Conservation (phyloP, 2,888 invertebrate species). For the Cataglyphis albicans region DNA sequence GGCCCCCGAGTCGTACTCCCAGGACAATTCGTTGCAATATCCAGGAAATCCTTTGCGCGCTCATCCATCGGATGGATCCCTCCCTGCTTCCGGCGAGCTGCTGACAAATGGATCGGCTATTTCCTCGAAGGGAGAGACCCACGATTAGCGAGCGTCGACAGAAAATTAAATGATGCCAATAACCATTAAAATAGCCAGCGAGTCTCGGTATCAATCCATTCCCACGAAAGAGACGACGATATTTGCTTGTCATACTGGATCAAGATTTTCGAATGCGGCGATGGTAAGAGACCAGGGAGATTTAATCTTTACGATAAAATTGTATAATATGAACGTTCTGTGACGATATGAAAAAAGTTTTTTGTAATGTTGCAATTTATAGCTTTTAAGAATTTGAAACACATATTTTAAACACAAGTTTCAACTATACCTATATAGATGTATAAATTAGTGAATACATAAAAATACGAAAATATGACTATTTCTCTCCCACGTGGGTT, state of each 20-base stretch:
- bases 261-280: not conserved
- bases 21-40: constrained; percentile 52
- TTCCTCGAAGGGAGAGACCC: constrained; percentile 67
- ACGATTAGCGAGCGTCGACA: constrained; percentile 73
- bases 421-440: not conserved
- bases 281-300: not conserved
- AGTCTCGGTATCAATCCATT: constrained; percentile 59
- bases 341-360: not conserved
- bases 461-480: not conserved
- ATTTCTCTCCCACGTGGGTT: constrained; percentile 15
- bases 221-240: constrained; percentile 49
- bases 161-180: constrained; percentile 75
- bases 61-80: constrained; percentile 70
- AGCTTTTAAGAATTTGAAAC: not conserved
- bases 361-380: not conserved
- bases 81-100: constrained; percentile 69
- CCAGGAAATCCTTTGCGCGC: constrained; percentile 75
- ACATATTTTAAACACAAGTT: not conserved
- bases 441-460: too few species aligned
- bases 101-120: constrained; percentile 76
- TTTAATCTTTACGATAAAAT: not conserved
- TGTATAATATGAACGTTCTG: not conserved
- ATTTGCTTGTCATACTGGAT: constrained; percentile 7
- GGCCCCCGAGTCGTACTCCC: constrained; percentile 51
- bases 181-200: constrained; percentile 72